Conservation (phyloP, 2,888 invertebrate genomes). For the Plagiodera versicolora region DNA sequence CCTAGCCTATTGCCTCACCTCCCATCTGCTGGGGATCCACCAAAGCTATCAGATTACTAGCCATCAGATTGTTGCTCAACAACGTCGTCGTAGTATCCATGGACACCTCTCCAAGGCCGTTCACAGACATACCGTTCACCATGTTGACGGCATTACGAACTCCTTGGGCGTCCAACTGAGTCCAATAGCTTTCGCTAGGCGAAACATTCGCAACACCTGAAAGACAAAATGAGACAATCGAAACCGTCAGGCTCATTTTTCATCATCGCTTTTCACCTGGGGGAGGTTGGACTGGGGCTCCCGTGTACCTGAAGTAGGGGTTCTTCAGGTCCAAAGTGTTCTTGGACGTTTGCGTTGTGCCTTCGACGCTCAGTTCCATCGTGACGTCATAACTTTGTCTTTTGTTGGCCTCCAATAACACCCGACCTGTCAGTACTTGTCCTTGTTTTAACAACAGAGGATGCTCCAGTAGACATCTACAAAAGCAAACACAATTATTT, state of each 20-base stretch:
- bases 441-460: constrained; percentile 95
- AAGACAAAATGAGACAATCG: constrained; percentile 5
- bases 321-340: constrained; percentile 97
- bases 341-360: constrained; percentile 80
- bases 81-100: constrained; percentile 68
- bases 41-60: constrained; percentile 54
- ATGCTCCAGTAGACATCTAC: constrained; percentile 86
- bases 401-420: constrained; percentile 88
- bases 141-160: constrained; percentile 67
- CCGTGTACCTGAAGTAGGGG: constrained; percentile 96
- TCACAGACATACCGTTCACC: constrained; percentile 75
- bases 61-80: constrained; percentile 57
- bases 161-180: constrained; percentile 77
- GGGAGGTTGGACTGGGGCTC: constrained; percentile 88
- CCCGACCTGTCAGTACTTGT: constrained; percentile 84
- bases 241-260: not conserved
- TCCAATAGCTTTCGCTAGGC: constrained; percentile 93
- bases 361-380: constrained; percentile 89
- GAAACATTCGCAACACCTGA: constrained; percentile 78
- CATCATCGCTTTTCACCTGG: no score
- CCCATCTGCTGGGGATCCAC: constrained; percentile 49
- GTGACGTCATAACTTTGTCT: constrained; percentile 99
- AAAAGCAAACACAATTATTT: no score
- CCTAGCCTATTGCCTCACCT: no score
- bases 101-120: constrained; percentile 72